Evolutionary conservation across 2,797 vertebrate species (phyloP), one percentile per base, ranked within the genome.

Genomic region (Acanthiza pusilla): DNA sequence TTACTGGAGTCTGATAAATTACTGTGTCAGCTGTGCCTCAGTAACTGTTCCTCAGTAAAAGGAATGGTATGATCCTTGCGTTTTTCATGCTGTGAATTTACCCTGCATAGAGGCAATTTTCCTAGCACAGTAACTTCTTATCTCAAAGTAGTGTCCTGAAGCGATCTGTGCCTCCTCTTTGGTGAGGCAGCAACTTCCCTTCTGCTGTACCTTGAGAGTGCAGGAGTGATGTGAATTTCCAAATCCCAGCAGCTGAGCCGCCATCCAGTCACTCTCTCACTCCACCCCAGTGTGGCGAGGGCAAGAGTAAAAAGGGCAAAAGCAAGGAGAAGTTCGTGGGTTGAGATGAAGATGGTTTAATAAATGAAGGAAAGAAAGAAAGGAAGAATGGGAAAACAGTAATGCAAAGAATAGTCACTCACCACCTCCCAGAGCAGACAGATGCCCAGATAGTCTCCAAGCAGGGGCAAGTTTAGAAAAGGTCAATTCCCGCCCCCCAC

Each of bases 151-250:
- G 21, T 17, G 5, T 90, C 42, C 22, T 85, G 75, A 53, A 68
- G 50, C 0, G 0, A 34, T 84, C 43, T 50, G 12, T 51, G 14
- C 34, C 7, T 57, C 4, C 26, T n/a, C 17, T 79, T 76, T 0
- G 2, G 34, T 66, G 22, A 76, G 81, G 42, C 47, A 40, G 9
- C 76, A 76, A 0, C 29, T 79, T 89, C 18, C 25, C 5, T 92
- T 79, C 72, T 85, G 22, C 16, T 73, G 29, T 85, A 20, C 47
- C 1, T 1, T 38, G 40, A 34, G 23, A 36, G 38, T 76, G 47
- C 47, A 54, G n/a, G 45, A 74, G 18, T 67, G 53, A n/a, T 47
- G 50, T 13, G 40, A 63, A n/a, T 11, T 85, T 75, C 17, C 9
- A 55, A 51, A 54, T 68, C 30, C 18, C 23, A 60, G 50, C 67